A percentile compares a stretch with the other conserved stretches of the same genome.
Evolutionary conservation across 2,888 invertebrate genomes (phyloP).

Genomic region (Limnephilus rhombicus): DNA sequence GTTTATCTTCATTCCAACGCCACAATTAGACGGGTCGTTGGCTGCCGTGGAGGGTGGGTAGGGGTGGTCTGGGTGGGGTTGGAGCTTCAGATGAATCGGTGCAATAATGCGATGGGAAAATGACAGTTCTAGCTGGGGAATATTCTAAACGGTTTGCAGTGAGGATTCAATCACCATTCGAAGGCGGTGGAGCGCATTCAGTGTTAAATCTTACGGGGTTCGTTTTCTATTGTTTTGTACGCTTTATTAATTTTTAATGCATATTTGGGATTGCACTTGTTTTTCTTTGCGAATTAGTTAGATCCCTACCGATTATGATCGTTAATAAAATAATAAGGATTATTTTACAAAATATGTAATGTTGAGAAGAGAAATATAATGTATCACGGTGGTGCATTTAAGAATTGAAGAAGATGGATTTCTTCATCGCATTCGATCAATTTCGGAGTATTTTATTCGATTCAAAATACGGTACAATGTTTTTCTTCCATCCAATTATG

Average conservation of each 20-base stretch:
- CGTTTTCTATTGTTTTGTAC: neutral
- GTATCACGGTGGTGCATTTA: neutral
- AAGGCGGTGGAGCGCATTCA: constrained; percentile 34
- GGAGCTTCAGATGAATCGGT: constrained; percentile 69
- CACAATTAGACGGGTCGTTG: constrained; percentile 85
- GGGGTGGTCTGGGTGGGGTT: constrained; percentile 65
- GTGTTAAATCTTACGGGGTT: neutral
- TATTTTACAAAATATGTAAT: no score
- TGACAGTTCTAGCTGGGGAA: constrained; percentile 45
- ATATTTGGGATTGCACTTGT: neutral
- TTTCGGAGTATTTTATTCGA: neutral
- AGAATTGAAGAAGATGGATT: neutral
- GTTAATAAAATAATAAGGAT: no score
- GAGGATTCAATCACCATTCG: constrained; percentile 55
- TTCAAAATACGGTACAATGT: no score
- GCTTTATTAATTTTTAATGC: neutral
- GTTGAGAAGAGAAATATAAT: no score
- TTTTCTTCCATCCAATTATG: no score
- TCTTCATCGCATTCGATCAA: no score
- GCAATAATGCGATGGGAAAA: constrained; percentile 74
- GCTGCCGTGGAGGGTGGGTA: constrained; percentile 70
- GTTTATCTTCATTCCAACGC: constrained; percentile 84
- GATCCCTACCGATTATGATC: no score
- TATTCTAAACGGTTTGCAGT: constrained; percentile 26
- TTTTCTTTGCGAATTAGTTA: neutral